Evolutionary conservation across 2,797 vertebrate species (phyloP), one percentile per base, ranked within the genome.

Genomic region (Alcedo atthis): DNA sequence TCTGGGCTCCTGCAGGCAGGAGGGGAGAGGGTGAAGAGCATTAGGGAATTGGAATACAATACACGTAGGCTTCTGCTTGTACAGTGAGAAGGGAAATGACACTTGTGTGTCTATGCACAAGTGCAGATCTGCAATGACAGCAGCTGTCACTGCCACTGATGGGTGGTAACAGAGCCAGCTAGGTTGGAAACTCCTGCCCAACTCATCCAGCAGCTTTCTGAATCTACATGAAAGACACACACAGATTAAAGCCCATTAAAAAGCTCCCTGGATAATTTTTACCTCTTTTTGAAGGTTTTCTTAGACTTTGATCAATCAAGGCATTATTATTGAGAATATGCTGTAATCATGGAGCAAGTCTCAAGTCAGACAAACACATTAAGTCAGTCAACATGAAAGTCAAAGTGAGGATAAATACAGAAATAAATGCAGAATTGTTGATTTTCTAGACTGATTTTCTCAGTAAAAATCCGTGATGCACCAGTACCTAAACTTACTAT

Each of bases 341-440:
- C 13, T 22, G 25, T 63, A 90, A 80, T 68, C 54, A 58, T 7
- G 37, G 37, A 81, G 21, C 28, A 89, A 81, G 30, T 43, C 40
- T 66, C 30, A 85, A 70, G 42, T 35, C 57, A 84, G 55, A 86
- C 40, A 75, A 89, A 69, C n/a, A 85, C 48, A 71, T 43, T 40
- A 78, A 54, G 20, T 28, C 5, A 88, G 15, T 85, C 81, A 94
- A 85, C 84, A 83, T 32, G 28, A 85, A 94, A 90, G 62, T 70
- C 90, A 68, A 84, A 90, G 93, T 68, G 85, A 94, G 78, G 62
- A 94, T 73, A 58, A 94, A 83, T 90, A 75, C 85, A 95, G 93
- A 91, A 92, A 92, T 79, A 80, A 62, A 71, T 83, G 40, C 6
- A 35, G 82, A 48, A 87, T 45, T 48, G 69, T 35, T 17, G 32